These are phyloP conservation scores for Noctua janthe DNA, from an alignment of 2,888 invertebrate genomes.

Conservation along the genomic window DNA sequence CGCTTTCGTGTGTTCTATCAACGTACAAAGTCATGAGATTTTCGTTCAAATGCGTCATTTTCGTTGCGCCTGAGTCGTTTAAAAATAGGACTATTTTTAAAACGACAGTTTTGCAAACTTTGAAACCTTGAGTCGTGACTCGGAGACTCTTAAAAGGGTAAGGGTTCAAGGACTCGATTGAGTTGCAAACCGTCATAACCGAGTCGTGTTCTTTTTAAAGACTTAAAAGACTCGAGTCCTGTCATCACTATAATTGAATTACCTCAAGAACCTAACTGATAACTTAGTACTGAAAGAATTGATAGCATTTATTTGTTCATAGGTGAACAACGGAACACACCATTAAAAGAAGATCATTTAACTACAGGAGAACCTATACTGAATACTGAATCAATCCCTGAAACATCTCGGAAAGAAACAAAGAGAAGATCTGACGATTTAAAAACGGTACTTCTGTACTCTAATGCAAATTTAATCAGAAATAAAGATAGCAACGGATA, in stretches of 20 bases:
- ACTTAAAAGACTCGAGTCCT: no score
- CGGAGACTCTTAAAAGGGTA: no score
- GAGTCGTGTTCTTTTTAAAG: no score
- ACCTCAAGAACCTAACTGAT: slow-evolving; percentile 4
- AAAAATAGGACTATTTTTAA: no score
- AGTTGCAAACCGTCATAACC: no score
- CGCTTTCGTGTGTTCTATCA: slow-evolving; percentile 20
- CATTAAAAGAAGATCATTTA: slow-evolving; percentile 54
- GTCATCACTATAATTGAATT: background rate
- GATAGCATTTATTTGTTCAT: slow-evolving; percentile 62
- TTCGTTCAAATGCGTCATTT: no score
- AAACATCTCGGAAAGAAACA: slow-evolving; percentile 40
- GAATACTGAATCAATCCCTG: slow-evolving; percentile 1
- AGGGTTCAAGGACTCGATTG: no score
- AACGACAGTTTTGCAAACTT: no score
- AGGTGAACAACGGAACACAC: slow-evolving; percentile 59
- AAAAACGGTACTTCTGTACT: slow-evolving; percentile 65
- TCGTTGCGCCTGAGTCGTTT: no score
- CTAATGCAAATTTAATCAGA: slow-evolving; percentile 70
- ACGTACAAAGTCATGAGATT: background rate
- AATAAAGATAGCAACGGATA: slow-evolving; percentile 66
- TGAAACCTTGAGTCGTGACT: no score
- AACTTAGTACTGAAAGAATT: slow-evolving; percentile 35
- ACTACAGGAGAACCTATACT: slow-evolving; percentile 5
- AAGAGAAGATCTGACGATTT: slow-evolving; percentile 54